A percentile compares a stretch with the other conserved stretches of the same genome.
Conservation (phyloP, 2,113 vertebrate genomes). For the Crocuta crocuta region DNA sequence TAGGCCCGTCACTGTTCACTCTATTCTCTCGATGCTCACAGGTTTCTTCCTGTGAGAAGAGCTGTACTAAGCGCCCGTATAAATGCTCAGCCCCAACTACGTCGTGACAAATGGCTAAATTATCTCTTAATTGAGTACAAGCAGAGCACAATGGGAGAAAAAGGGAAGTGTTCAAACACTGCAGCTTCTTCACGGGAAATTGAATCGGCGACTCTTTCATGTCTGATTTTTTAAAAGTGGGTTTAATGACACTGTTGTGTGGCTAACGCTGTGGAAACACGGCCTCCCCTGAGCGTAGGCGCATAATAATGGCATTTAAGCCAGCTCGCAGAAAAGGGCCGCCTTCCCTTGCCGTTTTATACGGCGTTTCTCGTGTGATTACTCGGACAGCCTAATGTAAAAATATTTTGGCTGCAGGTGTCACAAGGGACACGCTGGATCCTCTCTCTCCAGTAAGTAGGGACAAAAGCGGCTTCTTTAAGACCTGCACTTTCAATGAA, state of each 20-base stretch:
- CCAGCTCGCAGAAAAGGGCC: not conserved
- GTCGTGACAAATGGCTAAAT: slow-evolving; percentile 48
- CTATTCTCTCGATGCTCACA: fast-evolving
- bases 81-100: not conserved
- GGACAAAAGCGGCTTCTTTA: slow-evolving; percentile 69
- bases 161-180: slow-evolving; percentile 29
- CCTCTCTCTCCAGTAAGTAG: slow-evolving; percentile 25
- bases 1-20: not conserved
- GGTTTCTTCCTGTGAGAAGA: fast-evolving
- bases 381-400: not conserved
- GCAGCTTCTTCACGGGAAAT: not conserved
- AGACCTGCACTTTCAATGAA: slow-evolving; percentile 86
- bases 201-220: slow-evolving; percentile 24
- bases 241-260: slow-evolving; percentile 9
- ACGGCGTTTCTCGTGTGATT: not conserved
- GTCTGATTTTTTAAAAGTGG: slow-evolving; percentile 56
- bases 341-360: not conserved
- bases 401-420: slow-evolving; percentile 72
- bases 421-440: slow-evolving; percentile 48
- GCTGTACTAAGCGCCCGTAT: not conserved
- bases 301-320: fast-evolving
- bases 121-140: slow-evolving; percentile 69
- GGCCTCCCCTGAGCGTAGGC: fast-evolving
- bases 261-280: not conserved
- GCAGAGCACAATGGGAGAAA: slow-evolving; percentile 33